Evolutionary conservation across 2,888 invertebrate species (phyloP).

Genomic region (Drosophila aldrichi): DNA sequence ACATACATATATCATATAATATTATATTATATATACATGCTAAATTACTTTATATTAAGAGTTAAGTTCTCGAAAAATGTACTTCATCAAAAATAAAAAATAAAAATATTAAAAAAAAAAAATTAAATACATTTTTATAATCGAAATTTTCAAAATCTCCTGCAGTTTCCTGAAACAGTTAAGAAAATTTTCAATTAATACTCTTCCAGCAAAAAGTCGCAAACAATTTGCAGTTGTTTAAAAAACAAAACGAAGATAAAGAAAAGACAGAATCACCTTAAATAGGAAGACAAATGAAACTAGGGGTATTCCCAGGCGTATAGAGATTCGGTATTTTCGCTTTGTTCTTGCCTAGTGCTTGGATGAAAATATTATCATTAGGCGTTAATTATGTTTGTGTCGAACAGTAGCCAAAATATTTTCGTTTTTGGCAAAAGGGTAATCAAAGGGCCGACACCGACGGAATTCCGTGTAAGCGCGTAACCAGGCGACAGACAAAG

Average conservation of each 20-base stretch:
- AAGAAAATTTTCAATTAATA: not conserved
- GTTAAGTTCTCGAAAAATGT: too few relatives aligned
- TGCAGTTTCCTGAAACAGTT: not conserved
- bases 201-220: not conserved
- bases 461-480: conserved; percentile 51
- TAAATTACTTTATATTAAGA: too few relatives aligned
- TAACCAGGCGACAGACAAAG: conserved; percentile 55
- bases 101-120: too few relatives aligned
- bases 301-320: conserved; percentile 26
- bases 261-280: too few relatives aligned
- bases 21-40: too few relatives aligned
- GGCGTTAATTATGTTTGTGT: conserved; percentile 68
- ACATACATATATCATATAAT: too few relatives aligned
- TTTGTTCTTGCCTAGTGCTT: not conserved
- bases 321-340: conserved; percentile 5
- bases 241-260: not conserved
- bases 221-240: not conserved
- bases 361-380: conserved; percentile 69
- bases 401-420: conserved; percentile 70
- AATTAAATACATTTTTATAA: too few relatives aligned
- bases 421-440: conserved; percentile 1
- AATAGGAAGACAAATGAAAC: not conserved
- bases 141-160: too few relatives aligned
- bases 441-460: conserved; percentile 46
- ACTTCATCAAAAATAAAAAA: too few relatives aligned